A percentile compares a stretch with the other conserved stretches of the same genome.
These are phyloP conservation scores for Lagodon rhomboides DNA, from an alignment of 2,797 vertebrate species.

Conservation along the genomic window DNA sequence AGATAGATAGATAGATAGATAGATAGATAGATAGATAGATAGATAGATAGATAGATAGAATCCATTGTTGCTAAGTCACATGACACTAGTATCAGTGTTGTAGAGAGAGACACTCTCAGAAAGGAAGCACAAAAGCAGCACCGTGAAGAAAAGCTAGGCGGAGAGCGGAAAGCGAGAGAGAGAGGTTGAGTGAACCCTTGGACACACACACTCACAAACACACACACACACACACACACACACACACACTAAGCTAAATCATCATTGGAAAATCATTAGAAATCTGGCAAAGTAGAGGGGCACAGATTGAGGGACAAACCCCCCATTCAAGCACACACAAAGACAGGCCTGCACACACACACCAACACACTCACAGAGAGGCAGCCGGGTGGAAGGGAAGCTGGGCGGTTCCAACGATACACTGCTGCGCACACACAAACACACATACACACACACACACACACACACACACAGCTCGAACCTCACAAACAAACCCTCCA, in stretches of 20 bases:
- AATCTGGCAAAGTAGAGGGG: slow-evolving; percentile 87
- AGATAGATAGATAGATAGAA: too few relatives aligned
- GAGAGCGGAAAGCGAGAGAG: slow-evolving; percentile 38
- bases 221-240: slow-evolving; percentile 52
- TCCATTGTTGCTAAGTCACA: slow-evolving; percentile 38
- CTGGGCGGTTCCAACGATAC: slow-evolving; percentile 69
- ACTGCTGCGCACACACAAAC: slow-evolving; percentile 54
- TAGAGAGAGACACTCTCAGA: slow-evolving; percentile 34
- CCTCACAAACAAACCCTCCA: slow-evolving; percentile 66
- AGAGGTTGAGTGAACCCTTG: slow-evolving; percentile 46
- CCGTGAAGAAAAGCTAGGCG: slow-evolving; percentile 55
- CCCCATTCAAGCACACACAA: slow-evolving; percentile 88
- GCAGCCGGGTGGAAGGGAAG: slow-evolving; percentile 79
- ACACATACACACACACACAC: slow-evolving; percentile 45
- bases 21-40: too few relatives aligned
- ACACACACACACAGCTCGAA: slow-evolving; percentile 26
- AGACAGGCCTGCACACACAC: slow-evolving; percentile 75
- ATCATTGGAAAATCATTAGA: slow-evolving; percentile 94
- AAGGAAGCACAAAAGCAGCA: slow-evolving; percentile 54
- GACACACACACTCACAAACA: slow-evolving; percentile 46
- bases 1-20: slow-evolving; percentile 5
- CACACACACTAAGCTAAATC: slow-evolving; percentile 80
- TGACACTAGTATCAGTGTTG: slow-evolving; percentile 13
- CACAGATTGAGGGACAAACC: slow-evolving; percentile 91
- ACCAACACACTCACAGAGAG: slow-evolving; percentile 65